Percentiles rank a stretch among this genome's conserved stretches.
Evolutionary conservation across 2,113 vertebrate species (phyloP).

Genomic region (Ophthalmolycus amberensis): DNA sequence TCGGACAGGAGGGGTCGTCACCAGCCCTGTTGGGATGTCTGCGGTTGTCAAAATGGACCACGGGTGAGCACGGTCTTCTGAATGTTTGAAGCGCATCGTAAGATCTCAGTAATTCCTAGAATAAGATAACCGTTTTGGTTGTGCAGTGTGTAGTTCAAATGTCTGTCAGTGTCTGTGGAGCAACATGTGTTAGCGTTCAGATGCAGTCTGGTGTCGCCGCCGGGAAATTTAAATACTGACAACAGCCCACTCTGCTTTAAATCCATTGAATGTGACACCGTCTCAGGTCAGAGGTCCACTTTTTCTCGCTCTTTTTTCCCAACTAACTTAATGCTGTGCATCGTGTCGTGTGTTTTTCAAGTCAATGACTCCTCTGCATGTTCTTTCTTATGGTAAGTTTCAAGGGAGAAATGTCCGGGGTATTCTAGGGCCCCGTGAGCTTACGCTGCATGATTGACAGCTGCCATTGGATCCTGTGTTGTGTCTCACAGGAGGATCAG

Average conservation of each 20-base stretch:
- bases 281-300: not conserved
- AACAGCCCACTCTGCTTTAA: not conserved
- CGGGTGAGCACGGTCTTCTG: not conserved
- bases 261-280: not conserved
- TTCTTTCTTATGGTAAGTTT: conserved; percentile 37
- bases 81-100: conserved; percentile 27
- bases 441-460: conserved; percentile 65
- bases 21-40: conserved; percentile 38
- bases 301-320: not conserved
- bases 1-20: conserved; percentile 43
- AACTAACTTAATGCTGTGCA: not conserved
- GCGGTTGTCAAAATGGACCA: conserved; percentile 30
- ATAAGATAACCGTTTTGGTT: not conserved
- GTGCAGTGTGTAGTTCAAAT: not conserved
- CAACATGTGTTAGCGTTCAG: not conserved
- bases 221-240: not conserved
- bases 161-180: not conserved
- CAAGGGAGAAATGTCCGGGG: conserved; percentile 36
- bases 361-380: conserved; percentile 1
- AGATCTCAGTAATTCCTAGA: not conserved
- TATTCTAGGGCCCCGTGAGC: conserved; percentile 41
- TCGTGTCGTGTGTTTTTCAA: not conserved
- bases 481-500: conserved; percentile 45
- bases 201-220: not conserved
- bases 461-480: conserved; percentile 36